phyloP scores from a whole-genome alignment of 1,140 invertebrate species.

The Vanessa atalanta region DNA sequence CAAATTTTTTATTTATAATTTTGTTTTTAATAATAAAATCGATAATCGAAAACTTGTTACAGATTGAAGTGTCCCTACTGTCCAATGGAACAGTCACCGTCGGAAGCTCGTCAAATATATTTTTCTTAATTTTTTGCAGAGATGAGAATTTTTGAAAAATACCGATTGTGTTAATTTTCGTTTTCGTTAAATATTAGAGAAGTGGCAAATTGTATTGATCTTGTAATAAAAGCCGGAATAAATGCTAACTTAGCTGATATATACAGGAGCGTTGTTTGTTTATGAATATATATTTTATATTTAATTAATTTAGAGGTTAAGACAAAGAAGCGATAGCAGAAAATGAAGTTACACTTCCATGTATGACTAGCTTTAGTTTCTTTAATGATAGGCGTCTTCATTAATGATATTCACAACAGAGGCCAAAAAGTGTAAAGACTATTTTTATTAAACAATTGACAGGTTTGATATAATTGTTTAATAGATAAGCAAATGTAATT shows the following conservation, averaged over 20 bases:
- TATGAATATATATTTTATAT: constrained; percentile 5
- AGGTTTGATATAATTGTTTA: too few relatives aligned
- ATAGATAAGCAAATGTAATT: too few relatives aligned
- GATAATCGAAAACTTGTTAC: constrained; percentile 42
- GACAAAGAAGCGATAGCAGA: neutral
- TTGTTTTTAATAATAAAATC: neutral
- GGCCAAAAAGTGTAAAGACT: neutral
- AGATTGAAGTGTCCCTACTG: constrained; percentile 99
- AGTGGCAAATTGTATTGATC: neutral
- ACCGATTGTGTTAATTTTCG: neutral
- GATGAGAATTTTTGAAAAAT: neutral
- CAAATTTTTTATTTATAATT: neutral
- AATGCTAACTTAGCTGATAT: constrained; percentile 2
- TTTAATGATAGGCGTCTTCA: neutral
- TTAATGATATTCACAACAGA: neutral
- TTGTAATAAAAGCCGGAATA: constrained; percentile 1
- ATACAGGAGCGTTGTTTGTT: neutral
- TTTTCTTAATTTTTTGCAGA: constrained; percentile 83
- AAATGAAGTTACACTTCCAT: neutral
- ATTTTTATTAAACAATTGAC: too few relatives aligned
- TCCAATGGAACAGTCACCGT: constrained; percentile 96
- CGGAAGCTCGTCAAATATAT: constrained; percentile 94
- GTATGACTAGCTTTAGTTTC: neutral
- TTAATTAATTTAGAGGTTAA: neutral
- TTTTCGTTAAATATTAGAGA: neutral